These are phyloP conservation scores for Anastatus disparis DNA, from an alignment of 1,140 invertebrate species.

Conservation along the genomic window DNA sequence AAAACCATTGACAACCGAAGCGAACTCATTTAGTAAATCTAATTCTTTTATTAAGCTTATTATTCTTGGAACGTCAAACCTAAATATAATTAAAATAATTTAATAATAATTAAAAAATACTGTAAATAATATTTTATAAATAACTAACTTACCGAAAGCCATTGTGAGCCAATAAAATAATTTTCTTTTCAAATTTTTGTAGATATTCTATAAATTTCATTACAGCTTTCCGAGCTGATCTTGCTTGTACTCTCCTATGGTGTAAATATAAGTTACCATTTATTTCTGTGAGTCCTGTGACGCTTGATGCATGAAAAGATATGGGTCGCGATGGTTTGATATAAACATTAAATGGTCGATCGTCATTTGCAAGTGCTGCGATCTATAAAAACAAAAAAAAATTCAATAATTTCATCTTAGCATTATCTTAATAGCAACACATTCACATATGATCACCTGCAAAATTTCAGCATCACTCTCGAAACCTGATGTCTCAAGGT, in stretches of 20 bases:
- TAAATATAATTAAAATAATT: background rate
- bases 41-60: background rate
- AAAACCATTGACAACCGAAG: background rate
- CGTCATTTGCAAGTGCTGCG: background rate
- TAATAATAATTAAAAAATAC: background rate
- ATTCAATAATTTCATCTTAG: background rate
- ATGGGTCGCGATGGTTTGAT: background rate
- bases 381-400: background rate
- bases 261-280: background rate
- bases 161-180: background rate
- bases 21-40: background rate
- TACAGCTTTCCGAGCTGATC: background rate
- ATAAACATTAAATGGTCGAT: background rate
- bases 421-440: background rate
- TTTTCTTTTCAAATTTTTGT: background rate
- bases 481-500: background rate
- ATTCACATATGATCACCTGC: too few species aligned
- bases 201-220: background rate
- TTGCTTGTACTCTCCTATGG: background rate
- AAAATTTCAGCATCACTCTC: background rate
- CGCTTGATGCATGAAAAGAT: background rate
- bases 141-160: background rate
- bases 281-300: background rate
- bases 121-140: background rate
- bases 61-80: background rate